Evolutionary conservation across 2,888 invertebrate genomes (phyloP), one percentile per base, ranked within the genome.

Genomic region (Autographa pulchrina): DNA sequence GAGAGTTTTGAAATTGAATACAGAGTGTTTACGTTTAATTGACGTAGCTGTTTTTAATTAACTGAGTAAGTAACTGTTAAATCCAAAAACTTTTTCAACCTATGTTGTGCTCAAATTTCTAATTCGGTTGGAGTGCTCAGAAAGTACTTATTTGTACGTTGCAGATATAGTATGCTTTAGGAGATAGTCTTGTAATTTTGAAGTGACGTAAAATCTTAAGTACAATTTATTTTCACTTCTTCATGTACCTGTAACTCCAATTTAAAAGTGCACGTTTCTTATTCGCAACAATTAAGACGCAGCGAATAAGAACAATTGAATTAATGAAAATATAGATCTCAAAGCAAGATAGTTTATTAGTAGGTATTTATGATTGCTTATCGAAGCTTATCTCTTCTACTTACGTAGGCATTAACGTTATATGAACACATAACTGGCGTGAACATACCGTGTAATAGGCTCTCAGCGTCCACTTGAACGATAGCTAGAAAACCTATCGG

Each of bases 361-460:
- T 18, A 43, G 14, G 16, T 70, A 48, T 70, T 64, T 59, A 71
- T n/a, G 66, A 80, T 76, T 76, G 52, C 64, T 68, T 72, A 78
- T 74, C 68, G 59, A 66, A 68, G 52, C 68, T 58, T 78, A 78
- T 70, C 62, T 81, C 59, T 62, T 67, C 63, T 68, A 67, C 58
- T 69, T 65, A 75, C 35, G 73, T 65, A 73, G 58, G 59, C 73
- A 75, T 77, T 74, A 66, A 67, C 52, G 72, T 66, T 59, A 71
- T 71, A 68, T 77, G 70, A 69, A 69, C 70, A 74, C 69, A 75
- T 80, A 80, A 83, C 82, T 77, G 79, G 84, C 88, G 92, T 91
- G 89, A 86, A 91, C 78, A 82, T 9, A 90, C 88, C 93, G 93
- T 93, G 93, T 93, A 94, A 95, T 93, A 85, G 92, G 83, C 87